Evolutionary conservation across 1,140 invertebrate genomes (phyloP).

Genomic region (Aphaenogaster ashmeadi): DNA sequence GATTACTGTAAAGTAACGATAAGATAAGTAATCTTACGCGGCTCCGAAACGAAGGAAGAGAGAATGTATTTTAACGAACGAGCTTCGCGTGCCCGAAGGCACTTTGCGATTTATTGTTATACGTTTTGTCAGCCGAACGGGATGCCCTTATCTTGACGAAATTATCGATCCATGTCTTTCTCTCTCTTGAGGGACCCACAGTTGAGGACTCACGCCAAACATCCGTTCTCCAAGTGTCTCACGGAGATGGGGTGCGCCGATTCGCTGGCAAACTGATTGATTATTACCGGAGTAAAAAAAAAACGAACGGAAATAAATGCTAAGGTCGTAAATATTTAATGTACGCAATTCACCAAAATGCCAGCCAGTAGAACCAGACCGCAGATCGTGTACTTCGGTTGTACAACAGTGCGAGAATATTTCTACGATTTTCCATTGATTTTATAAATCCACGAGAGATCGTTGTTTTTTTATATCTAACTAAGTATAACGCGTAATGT

Average conservation of each 20-base stretch:
- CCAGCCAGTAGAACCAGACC: conserved; percentile 33
- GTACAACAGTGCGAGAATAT: conserved; percentile 49
- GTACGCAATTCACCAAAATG: conserved; percentile 62
- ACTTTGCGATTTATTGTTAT: conserved; percentile 82
- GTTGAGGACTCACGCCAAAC: not conserved
- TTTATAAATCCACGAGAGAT: conserved; percentile 38
- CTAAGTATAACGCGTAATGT: conserved; percentile 20
- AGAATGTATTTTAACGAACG: conserved; percentile 84
- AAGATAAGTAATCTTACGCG: conserved; percentile 70
- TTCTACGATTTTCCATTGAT: conserved; percentile 59
- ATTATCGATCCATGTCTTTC: not conserved
- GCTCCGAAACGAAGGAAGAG: conserved; percentile 72
- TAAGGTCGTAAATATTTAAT: conserved; percentile 73
- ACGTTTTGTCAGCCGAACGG: conserved; percentile 43
- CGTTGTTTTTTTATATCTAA: conserved; percentile 31
- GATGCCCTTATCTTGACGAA: not conserved
- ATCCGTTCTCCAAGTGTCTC: not conserved
- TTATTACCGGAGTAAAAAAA: conserved; percentile 39
- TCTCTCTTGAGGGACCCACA: not conserved
- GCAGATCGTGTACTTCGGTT: conserved; percentile 18
- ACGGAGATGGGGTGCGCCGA: not conserved
- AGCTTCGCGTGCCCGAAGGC: conserved; percentile 80
- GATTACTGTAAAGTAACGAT: conserved; percentile 70
- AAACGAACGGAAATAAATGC: conserved; percentile 52
- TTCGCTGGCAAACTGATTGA: conserved; percentile 50